Conservation (phyloP, 2,797 vertebrate genomes). For the Enteromius mattozi region DNA sequence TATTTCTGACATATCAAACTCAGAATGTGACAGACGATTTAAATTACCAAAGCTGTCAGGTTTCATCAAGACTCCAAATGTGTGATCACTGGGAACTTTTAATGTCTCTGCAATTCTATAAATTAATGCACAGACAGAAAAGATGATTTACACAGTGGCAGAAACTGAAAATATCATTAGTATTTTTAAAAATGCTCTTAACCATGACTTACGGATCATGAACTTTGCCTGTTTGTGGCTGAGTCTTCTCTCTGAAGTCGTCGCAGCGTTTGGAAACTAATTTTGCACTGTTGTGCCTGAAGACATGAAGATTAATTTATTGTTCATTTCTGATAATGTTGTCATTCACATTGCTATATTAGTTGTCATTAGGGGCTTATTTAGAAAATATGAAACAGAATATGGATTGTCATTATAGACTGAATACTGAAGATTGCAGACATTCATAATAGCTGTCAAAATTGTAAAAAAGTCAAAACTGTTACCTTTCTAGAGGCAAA, state of each 20-base stretch:
- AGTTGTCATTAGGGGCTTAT: constrained; percentile 17
- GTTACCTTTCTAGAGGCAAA: constrained; percentile 1
- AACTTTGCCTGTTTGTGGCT: constrained; percentile 75
- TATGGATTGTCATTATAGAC: not conserved
- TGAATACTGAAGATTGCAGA: constrained; percentile 6
- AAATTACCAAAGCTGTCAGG: constrained; percentile 78
- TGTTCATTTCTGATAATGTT: constrained; percentile 22
- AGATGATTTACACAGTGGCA: constrained; percentile 3
- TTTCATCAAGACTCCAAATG: constrained; percentile 76
- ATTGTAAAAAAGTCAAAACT: not conserved
- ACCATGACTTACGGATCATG: constrained; percentile 76
- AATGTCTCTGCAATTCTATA: constrained; percentile 79
- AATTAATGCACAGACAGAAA: constrained; percentile 9
- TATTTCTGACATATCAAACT: constrained; percentile 25
- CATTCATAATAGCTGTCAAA: constrained; percentile 4
- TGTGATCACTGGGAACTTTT: constrained; percentile 75
- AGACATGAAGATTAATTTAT: constrained; percentile 28
- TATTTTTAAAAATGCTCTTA: constrained; percentile 19
- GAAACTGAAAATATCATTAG: constrained; percentile 16
- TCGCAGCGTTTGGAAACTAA: constrained; percentile 76
- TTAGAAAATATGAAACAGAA: constrained; percentile 3
- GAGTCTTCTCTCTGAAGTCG: constrained; percentile 81
- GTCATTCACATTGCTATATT: constrained; percentile 20
- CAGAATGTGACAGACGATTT: constrained; percentile 23
- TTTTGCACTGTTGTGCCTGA: constrained; percentile 77